Evolutionary conservation across 2,113 vertebrate species (phyloP), one percentile per base, ranked within the genome.

Genomic region (Platichthys stellatus): DNA sequence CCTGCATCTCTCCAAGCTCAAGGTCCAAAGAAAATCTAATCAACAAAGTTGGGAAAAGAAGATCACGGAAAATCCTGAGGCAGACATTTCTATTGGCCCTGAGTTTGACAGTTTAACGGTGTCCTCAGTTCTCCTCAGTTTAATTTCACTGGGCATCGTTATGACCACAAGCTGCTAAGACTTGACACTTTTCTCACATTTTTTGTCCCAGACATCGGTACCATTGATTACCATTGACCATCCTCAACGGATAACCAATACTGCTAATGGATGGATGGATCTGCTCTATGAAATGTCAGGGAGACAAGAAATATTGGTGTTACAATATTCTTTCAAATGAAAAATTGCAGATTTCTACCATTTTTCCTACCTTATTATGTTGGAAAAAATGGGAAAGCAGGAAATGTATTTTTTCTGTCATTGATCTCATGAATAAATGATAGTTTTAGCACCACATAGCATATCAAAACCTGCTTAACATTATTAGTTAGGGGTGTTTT

Each of bases 11-110:
- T 60, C 69, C 12, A 31, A 66, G 45, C 38, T 76, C 62, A 53
- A 67, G 66, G 63, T 53, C 79, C 65, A 26, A 24, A 71, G 45
- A 47, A 67, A 57, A 77, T 59, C 69, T 51, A 21, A 75, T 57
- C 56, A 63, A 28, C 67, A 74, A 76, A 79, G 58, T 73, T 57
- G 24, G 72, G 57, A 83, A 78, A 72, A 80, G 75, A 68, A 72
- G 67, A 80, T 88, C 57, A 65, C 43, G 35, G 20, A 82, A 31
- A 76, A 74, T 79, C 69, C 56, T 3, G 13, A 58, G n/a, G 69
- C 76, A 59, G 51, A 23, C 28, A 1, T n/a, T 59, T 5, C 13
- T 58, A 21, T 57, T 70, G 51, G 68, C 58, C 68, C 18, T 2
- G 31, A 54, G 40, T 65, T 61, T 62, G 43, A 9, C 1, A 8